Base-by-base conservation (phyloP, 2,888 invertebrate genomes). In the Amphipyra berbera region DNA sequence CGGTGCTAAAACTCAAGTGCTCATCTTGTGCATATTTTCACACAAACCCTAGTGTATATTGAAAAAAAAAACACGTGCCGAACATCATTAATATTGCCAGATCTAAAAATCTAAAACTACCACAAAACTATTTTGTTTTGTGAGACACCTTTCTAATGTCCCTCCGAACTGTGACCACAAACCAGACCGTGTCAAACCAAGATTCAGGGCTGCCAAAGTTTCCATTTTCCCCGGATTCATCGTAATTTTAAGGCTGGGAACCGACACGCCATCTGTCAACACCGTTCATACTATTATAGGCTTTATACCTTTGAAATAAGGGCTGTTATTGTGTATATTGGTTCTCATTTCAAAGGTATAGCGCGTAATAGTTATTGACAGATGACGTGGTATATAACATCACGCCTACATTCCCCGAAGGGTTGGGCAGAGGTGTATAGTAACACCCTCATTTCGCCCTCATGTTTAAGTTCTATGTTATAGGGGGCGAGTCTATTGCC, bases 131-230 rank as follows among this genome's bases (percentile, higher is more conserved):
- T 44, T 33, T 30, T 3, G 9, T 33, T n/a, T n/a, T n/a, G n/a
- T 37, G 21, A 21, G 50, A 65, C 66, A 83, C 82, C 82, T 82
- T 67, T 81, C 68, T 52, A 85, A 63, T 15, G 77, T 69, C 37
- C 63, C 57, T 71, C 83, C 80, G 59, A 79, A 84, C 21, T 78
- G 74, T 59, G 73, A 60, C 81, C 83, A 83, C 15, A 85, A 79
- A 58, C 69, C 69, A 42, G 78, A 82, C 15, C 81, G 79, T 49
- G 84, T 62, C 65, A 83, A 71, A 38, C 85, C 86, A 58, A 84
- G 73, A 60, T 83, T 84, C 63, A 65, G 73, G 58, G 83, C 84
- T 27, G 78, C 82, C 67, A 82, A 49, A 21, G 79, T 68, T 77
- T 84, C 82, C 68, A 82, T 73, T 56, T 65, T 67, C 54, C 82